These are phyloP conservation scores for Cochlearius cochlearius DNA, from an alignment of 2,113 vertebrate species.

Conservation along the genomic window DNA sequence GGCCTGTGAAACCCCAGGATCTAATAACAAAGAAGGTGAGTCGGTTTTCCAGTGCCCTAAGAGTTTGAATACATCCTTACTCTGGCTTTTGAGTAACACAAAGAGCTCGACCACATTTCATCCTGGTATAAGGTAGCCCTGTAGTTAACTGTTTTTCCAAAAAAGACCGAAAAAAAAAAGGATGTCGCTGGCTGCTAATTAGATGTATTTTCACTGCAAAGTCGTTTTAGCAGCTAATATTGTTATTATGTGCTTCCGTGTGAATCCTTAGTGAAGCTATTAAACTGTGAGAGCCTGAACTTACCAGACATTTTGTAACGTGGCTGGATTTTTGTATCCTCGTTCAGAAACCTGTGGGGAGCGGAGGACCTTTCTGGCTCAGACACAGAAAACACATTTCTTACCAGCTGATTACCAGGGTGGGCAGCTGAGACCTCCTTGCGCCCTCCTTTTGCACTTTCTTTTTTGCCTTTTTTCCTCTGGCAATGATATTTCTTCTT, in stretches of 20 bases:
- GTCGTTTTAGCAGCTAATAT: conserved; percentile 70
- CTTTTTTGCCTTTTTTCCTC: too few relatives aligned
- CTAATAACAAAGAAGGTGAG: conserved; percentile 41
- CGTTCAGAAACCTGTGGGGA: conserved; percentile 33
- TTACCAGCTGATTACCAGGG: neutral
- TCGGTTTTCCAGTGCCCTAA: neutral
- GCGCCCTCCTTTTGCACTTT: neutral
- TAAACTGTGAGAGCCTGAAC: conserved; percentile 31
- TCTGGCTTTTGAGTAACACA: neutral
- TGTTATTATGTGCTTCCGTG: conserved; percentile 61
- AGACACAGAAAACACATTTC: neutral
- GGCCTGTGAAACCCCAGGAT: neutral
- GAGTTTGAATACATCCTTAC: neutral
- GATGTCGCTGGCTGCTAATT: conserved; percentile 63
- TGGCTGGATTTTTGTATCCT: neutral
- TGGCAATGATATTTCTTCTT: neutral
- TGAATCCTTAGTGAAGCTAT: conserved; percentile 60
- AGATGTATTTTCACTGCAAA: conserved; percentile 73
- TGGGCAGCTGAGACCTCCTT: neutral
- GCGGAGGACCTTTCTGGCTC: conserved; percentile 12
- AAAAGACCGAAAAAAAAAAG: conserved; percentile 8
- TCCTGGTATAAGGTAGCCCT: conserved; percentile 10
- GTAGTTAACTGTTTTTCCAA: conserved; percentile 32
- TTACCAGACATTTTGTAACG: conserved; percentile 27
- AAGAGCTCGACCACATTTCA: neutral